Evolutionary conservation across 1,140 invertebrate species (phyloP), one percentile per base, ranked within the genome.

Genomic region (Ctenoplectra terminalis): DNA sequence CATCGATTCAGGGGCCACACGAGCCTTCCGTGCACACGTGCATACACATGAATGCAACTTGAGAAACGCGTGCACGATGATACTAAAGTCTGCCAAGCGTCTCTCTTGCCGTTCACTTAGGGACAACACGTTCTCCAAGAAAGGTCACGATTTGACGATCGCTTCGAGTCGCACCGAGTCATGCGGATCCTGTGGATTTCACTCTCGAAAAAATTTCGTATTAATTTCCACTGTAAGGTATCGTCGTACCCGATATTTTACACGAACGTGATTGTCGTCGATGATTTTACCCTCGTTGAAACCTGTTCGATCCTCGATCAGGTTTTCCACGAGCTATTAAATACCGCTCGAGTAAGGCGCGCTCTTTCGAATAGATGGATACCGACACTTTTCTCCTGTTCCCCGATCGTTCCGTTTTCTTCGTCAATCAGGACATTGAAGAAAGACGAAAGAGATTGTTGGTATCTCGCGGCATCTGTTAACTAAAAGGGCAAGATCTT

Each of bases 381-480:
- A 54, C 20, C 58, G 26, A 58, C 48, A 63, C 70, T 85, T 82
- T 79, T 81, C 76, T 29, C 64, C 34, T 52, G 11, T 69, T 40
- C 46, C 5, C 54, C 50, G 40, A 52, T 73, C 72, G 60, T 79
- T 71, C 63, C 29, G 50, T 86, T 87, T 83, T 84, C 72, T 34
- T 23, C 31, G 46, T 66, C 20, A 60, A 31, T 46, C 26, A 66
- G 64, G 63, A 80, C 54, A 66, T 66, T 15, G 71, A 71, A 40
- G 58, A 13, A 71, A 67, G 63, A 46, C 29, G n/a, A n/a, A 56
- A 71, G 50, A 83, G 74, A 80, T 64, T 31, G 26, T 4, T n/a
- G 54, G 66, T 91, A 91, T 92, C 92, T 90, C 80, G 92, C 92
- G 92, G 92, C 91, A 92, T 93, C 92, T 92, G 88, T 85, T 90